phyloP scores from a whole-genome alignment of 2,888 invertebrate genomes.

The Parnassius glacialis region DNA sequence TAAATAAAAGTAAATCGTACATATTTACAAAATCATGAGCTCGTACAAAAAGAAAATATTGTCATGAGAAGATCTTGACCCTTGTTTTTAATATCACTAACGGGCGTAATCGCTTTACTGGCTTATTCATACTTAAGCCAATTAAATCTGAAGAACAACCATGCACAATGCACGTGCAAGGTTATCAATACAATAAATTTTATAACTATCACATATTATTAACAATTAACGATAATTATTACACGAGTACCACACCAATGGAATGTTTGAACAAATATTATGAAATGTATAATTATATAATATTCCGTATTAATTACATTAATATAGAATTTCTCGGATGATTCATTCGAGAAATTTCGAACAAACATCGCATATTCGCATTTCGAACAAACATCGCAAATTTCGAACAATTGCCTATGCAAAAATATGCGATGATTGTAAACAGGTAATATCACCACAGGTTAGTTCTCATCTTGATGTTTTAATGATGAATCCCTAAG shows the following conservation, averaged over 20 bases:
- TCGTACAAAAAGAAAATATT: background rate
- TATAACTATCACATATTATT: constrained; percentile 20
- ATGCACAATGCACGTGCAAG: constrained; percentile 26
- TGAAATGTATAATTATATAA: background rate
- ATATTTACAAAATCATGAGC: too few species aligned
- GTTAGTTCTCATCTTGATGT: too few species aligned
- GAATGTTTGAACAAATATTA: background rate
- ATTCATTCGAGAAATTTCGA: too few species aligned
- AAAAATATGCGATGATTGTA: too few species aligned
- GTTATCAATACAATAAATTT: constrained; percentile 22
- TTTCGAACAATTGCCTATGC: too few species aligned
- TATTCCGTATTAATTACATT: too few species aligned
- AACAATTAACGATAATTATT: constrained; percentile 19
- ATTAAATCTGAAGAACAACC: constrained; percentile 26
- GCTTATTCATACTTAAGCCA: constrained; percentile 27
- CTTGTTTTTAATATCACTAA: constrained; percentile 19
- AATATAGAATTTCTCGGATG: too few species aligned
- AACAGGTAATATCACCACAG: too few species aligned
- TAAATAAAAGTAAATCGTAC: too few species aligned
- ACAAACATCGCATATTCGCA: too few species aligned
- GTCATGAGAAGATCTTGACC: constrained; percentile 9
- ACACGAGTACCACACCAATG: constrained; percentile 3
- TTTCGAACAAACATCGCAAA: too few species aligned
- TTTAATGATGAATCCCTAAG: too few species aligned
- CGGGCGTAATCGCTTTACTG: constrained; percentile 23